Evolutionary conservation across 2,888 invertebrate genomes (phyloP).

Genomic region (Agrochola macilenta): DNA sequence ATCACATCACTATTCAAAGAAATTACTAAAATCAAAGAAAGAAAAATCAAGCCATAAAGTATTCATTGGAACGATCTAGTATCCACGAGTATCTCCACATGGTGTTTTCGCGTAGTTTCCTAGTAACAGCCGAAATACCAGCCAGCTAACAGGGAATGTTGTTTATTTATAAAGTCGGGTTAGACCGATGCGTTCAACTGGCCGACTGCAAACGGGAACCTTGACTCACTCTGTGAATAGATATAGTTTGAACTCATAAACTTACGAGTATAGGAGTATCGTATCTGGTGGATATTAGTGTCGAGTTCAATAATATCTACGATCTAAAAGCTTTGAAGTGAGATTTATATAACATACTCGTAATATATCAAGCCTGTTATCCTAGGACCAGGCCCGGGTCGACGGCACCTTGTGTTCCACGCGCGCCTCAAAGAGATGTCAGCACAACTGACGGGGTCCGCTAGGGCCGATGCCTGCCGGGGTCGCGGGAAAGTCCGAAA

Average conservation of each 20-base stretch:
- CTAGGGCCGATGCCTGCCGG: no score
- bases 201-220: conserved; percentile 69
- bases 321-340: background rate
- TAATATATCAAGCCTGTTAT: no score
- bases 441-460: no score
- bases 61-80: conserved; percentile 15
- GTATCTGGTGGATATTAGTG: conserved; percentile 55
- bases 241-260: conserved; percentile 71
- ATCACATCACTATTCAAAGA: conserved; percentile 15
- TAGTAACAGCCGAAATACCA: conserved; percentile 36
- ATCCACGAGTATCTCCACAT: conserved; percentile 26
- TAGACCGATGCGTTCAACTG: conserved; percentile 64
- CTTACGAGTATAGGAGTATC: conserved; percentile 34
- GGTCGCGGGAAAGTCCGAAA: no score
- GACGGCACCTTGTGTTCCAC: no score
- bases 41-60: conserved; percentile 7
- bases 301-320: conserved; percentile 55
- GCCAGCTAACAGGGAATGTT: conserved; percentile 46
- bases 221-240: conserved; percentile 82
- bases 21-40: conserved; percentile 15
- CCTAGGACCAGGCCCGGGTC: no score
- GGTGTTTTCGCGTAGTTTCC: conserved; percentile 49
- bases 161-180: conserved; percentile 69
- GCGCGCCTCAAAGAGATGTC: no score
- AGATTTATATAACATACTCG: conserved; percentile 3